phyloP scores from a whole-genome alignment of 2,888 invertebrate species.

The Aleiodes testaceus region DNA sequence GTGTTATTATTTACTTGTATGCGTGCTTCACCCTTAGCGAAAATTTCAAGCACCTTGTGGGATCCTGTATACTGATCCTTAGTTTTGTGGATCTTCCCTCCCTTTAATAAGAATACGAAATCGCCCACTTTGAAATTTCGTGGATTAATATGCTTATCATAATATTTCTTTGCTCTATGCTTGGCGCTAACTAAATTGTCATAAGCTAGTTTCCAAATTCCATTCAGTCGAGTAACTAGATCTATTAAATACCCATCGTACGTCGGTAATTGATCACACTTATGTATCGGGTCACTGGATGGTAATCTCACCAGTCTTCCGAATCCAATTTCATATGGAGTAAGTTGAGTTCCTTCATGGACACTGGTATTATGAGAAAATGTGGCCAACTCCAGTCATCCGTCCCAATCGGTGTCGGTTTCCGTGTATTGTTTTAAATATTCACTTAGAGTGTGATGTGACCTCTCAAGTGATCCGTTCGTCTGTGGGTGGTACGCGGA shows the following conservation, averaged over 20 bases:
- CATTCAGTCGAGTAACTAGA: no score
- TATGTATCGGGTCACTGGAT: conserved; percentile 23
- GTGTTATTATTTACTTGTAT: not conserved
- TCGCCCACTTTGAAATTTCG: conserved; percentile 33
- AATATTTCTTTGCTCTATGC: conserved; percentile 34
- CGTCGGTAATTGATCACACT: not conserved
- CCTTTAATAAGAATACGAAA: conserved; percentile 34
- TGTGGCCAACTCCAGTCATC: conserved; percentile 42
- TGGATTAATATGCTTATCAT: no score
- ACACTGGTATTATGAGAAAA: conserved; percentile 46
- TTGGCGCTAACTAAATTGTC: no score
- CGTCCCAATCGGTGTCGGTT: conserved; percentile 42
- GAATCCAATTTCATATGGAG: conserved; percentile 39
- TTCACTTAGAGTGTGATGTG: no score
- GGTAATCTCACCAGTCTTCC: conserved; percentile 29
- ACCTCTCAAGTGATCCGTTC: no score
- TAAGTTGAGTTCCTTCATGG: conserved; percentile 41
- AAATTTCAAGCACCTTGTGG: conserved; percentile 37
- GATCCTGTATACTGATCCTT: conserved; percentile 45
- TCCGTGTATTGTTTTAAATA: conserved; percentile 31
- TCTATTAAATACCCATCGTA: no score
- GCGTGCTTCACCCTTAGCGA: conserved; percentile 30
- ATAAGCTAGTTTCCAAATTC: no score
- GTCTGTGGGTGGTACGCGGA: no score
- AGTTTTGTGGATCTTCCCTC: no score